Evolutionary conservation across 2,888 invertebrate genomes (phyloP).

Genomic region (Eristalis pertinax): DNA sequence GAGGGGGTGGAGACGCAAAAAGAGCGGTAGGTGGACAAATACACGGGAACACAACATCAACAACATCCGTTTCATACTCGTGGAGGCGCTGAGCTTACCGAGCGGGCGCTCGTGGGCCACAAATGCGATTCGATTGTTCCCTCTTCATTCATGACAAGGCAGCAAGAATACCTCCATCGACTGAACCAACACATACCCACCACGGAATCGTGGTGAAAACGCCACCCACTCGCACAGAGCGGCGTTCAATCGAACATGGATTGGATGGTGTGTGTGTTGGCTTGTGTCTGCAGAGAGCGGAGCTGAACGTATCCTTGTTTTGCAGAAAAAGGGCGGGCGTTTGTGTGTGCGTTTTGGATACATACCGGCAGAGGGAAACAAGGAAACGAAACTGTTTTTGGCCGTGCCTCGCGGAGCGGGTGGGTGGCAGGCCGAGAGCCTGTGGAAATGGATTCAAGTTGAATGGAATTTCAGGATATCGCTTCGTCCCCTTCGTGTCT

Average conservation of each 20-base stretch:
- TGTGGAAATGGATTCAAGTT: conserved; percentile 48
- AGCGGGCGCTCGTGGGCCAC: conserved; percentile 18
- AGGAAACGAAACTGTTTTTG: conserved; percentile 22
- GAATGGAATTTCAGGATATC: conserved; percentile 58
- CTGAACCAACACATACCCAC: conserved; percentile 4
- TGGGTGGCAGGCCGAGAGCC: not conserved
- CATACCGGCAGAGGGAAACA: conserved; percentile 14
- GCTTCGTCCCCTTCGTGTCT: conserved; percentile 44
- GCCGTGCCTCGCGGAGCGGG: not conserved
- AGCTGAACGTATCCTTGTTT: conserved; percentile 26
- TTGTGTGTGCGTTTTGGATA: not conserved
- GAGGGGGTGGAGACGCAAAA: not conserved
- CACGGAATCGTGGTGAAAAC: conserved; percentile 37
- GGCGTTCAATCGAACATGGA: conserved; percentile 18
- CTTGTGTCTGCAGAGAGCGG: conserved; percentile 12
- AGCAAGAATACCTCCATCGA: conserved; percentile 16
- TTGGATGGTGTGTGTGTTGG: conserved; percentile 1
- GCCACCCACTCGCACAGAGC: not conserved
- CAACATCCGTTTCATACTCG: conserved; percentile 15
- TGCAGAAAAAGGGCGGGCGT: conserved; percentile 36
- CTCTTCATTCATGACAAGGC: conserved; percentile 39
- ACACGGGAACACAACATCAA: conserved; percentile 36
- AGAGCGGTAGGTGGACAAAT: conserved; percentile 5
- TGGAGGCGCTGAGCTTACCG: conserved; percentile 10
- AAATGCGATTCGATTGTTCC: conserved; percentile 53